A percentile compares a stretch with the other conserved stretches of the same genome.
These are phyloP conservation scores for Aphyosemion australe DNA, from an alignment of 2,113 vertebrate species.

Conservation along the genomic window DNA sequence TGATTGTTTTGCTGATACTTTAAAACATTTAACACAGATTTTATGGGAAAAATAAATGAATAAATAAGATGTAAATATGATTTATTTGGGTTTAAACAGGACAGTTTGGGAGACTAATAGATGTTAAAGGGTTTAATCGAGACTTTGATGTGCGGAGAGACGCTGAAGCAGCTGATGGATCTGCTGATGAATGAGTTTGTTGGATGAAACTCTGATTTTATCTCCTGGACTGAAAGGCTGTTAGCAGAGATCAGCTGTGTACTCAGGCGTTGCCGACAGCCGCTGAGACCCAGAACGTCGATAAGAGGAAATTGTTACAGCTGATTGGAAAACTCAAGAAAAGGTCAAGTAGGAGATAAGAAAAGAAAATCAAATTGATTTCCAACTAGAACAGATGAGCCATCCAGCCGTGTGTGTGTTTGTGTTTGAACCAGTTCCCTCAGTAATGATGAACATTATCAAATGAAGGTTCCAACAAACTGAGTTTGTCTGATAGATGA, in stretches of 20 bases:
- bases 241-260: slow-evolving; percentile 2
- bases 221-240: neutral
- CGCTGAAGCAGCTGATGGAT: neutral
- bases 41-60: no score
- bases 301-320: slow-evolving; percentile 43
- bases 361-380: slow-evolving; percentile 47
- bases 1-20: no score
- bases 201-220: neutral
- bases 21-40: no score
- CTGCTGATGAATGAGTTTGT: neutral
- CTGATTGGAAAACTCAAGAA: slow-evolving; percentile 43
- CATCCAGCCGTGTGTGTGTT: slow-evolving; percentile 13
- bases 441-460: no score
- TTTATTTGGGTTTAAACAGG: no score
- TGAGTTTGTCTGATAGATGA: no score
- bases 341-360: slow-evolving; percentile 43
- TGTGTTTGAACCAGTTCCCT: neutral
- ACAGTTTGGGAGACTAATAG: neutral
- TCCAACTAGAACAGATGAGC: slow-evolving; percentile 42
- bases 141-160: neutral
- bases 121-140: neutral
- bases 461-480: no score
- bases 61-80: no score
- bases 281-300: slow-evolving; percentile 15
- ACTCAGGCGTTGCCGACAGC: neutral